These are phyloP conservation scores for Tetrapedia diversipes DNA, from an alignment of 2,888 invertebrate species.

Conservation along the genomic window DNA sequence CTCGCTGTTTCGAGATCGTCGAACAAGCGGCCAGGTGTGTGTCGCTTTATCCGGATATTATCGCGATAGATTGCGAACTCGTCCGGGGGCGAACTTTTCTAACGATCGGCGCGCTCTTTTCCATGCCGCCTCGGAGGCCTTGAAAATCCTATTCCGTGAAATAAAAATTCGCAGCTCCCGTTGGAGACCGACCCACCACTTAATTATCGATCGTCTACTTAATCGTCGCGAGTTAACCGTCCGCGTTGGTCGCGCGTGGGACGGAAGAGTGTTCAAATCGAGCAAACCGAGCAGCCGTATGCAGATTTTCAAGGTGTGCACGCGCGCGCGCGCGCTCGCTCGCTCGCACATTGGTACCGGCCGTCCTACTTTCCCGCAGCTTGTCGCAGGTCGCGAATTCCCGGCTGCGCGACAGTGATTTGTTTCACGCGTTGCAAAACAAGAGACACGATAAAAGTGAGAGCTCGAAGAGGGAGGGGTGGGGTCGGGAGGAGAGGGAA, in stretches of 20 bases:
- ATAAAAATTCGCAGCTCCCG: constrained; percentile 4
- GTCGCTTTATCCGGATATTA: constrained; percentile 72
- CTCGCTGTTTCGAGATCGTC: constrained; percentile 42
- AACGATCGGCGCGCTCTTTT: constrained; percentile 23
- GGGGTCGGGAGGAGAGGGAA: constrained; percentile 8
- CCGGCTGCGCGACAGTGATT: constrained; percentile 59
- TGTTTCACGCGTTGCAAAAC: constrained; percentile 62
- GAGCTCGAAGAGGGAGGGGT: constrained; percentile 14
- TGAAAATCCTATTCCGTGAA: background rate
- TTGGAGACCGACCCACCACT: constrained; percentile 2
- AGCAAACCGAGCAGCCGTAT: constrained; percentile 35
- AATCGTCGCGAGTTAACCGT: too few relatives aligned
- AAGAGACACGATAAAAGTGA: constrained; percentile 44
- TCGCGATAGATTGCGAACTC: constrained; percentile 67
- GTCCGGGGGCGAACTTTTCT: constrained; percentile 39
- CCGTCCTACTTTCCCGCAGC: constrained; percentile 63
- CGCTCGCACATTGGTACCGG: too few relatives aligned
- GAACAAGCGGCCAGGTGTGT: constrained; percentile 66
- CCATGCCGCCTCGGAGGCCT: too few relatives aligned
- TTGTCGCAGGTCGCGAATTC: constrained; percentile 71
- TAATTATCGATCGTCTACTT: constrained; percentile 53
- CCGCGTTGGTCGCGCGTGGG: constrained; percentile 28
- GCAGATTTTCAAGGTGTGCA: constrained; percentile 60
- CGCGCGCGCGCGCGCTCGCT: too few relatives aligned
- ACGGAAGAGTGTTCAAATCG: constrained; percentile 33